A percentile compares a stretch with the other conserved stretches of the same genome.
Conservation (phyloP, 2,888 invertebrate species). For the Buathra laborator region DNA sequence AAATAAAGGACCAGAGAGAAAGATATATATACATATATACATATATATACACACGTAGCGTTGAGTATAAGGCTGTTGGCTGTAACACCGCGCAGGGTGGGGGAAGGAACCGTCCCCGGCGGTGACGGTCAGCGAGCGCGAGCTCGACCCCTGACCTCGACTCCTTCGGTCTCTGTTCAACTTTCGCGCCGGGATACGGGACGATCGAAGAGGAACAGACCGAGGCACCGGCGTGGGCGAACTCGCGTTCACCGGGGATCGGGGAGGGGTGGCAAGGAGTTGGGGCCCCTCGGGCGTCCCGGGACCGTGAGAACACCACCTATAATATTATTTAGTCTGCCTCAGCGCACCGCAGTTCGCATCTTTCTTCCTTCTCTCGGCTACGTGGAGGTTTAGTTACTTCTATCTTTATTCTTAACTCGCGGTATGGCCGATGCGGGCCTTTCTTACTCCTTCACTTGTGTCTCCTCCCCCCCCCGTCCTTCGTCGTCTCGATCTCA, state of each 20-base stretch:
- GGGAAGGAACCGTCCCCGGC: slow-evolving; percentile 82
- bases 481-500: slow-evolving; percentile 62
- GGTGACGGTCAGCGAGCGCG: slow-evolving; percentile 85
- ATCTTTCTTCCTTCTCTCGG: slow-evolving; percentile 70
- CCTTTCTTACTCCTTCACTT: slow-evolving; percentile 52
- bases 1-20: slow-evolving; percentile 65
- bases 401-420: slow-evolving; percentile 52
- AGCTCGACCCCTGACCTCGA: slow-evolving; percentile 83
- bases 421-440: slow-evolving; percentile 1
- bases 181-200: slow-evolving; percentile 69
- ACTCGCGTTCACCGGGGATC: slow-evolving; percentile 73
- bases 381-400: slow-evolving; percentile 25
- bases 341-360: slow-evolving; percentile 73
- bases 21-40: slow-evolving; percentile 54
- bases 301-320: slow-evolving; percentile 85
- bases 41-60: slow-evolving; percentile 21
- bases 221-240: slow-evolving; percentile 81
- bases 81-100: slow-evolving; percentile 60
- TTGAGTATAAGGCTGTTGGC: slow-evolving; percentile 59
- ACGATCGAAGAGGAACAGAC: slow-evolving; percentile 69
- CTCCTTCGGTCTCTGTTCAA: slow-evolving; percentile 72
- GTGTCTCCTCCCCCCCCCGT: slow-evolving; percentile 41
- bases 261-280: slow-evolving; percentile 75
- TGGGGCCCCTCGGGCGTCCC: slow-evolving; percentile 84
- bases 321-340: slow-evolving; percentile 85